These are phyloP conservation scores for Palaemon carinicauda DNA, from an alignment of 1,140 invertebrate species.

Conservation along the genomic window DNA sequence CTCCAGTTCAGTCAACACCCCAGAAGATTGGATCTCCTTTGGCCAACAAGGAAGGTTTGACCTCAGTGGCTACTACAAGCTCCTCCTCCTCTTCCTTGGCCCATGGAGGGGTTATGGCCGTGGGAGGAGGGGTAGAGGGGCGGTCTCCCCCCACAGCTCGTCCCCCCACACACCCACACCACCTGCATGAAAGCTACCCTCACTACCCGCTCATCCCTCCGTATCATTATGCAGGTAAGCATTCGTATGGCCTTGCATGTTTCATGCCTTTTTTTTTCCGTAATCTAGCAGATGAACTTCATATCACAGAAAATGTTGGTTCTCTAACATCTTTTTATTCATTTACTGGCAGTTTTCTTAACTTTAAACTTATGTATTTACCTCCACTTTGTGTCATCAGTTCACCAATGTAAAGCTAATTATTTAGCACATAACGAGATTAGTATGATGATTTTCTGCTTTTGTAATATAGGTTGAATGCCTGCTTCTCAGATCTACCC, in stretches of 20 bases:
- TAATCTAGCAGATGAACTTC: no score
- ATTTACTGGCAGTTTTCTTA: no score
- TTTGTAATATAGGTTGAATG: no score
- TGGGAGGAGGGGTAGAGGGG: slow-evolving; percentile 55
- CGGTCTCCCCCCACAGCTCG: slow-evolving; percentile 51
- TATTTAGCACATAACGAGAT: no score
- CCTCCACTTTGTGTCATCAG: no score
- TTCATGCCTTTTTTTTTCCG: neutral
- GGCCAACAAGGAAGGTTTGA: slow-evolving; percentile 24
- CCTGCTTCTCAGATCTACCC: no score
- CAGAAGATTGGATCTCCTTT: slow-evolving; percentile 41
- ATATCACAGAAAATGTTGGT: no score
- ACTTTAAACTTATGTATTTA: no score
- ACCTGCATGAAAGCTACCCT: slow-evolving; percentile 50
- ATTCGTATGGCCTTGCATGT: neutral
- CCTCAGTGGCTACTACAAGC: slow-evolving; percentile 12
- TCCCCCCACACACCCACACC: slow-evolving; percentile 54
- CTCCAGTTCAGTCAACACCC: slow-evolving; percentile 24
- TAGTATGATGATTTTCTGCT: no score
- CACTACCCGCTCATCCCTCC: slow-evolving; percentile 40
- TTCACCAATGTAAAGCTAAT: no score
- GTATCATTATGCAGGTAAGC: slow-evolving; percentile 53
- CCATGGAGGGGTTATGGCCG: slow-evolving; percentile 32
- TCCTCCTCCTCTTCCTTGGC: slow-evolving; percentile 37
- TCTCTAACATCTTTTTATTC: no score